Base-by-base conservation (phyloP, 2,888 invertebrate species). In the Drymonia ruficornis region DNA sequence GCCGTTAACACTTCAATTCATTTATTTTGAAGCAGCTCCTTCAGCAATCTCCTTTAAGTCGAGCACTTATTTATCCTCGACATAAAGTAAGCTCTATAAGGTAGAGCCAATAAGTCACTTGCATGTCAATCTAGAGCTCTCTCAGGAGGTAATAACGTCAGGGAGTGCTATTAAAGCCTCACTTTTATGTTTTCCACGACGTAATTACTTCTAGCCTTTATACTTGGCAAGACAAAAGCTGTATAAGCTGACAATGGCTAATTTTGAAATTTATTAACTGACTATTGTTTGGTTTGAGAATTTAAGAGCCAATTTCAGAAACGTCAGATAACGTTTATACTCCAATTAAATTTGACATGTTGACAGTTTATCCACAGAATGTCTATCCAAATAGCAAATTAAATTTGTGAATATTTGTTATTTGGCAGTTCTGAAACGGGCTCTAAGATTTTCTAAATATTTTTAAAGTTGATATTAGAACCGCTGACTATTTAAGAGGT, bases 161-260 rank as follows among this genome's bases (percentile, higher is more conserved):
- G 52, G 53, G 55, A 59, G 40, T 52, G 50, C 48, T 43, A 61
- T 59, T 48, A 60, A 71, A 58, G 60, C 49, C 38, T 43, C 56
- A 57, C 59, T 61, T 71, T 62, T 59, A 67, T 65, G 59, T 63
- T 50, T 52, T 56, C 53, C 19, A 23, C 18, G 40, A 62, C 55
- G 54, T 68, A 71, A 71, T 69, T 69, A 68, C 54, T 61, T 63
- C 49, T 63, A 57, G 56, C 53, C 55, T 65, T 55, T 56, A 51
- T 29, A 19, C 6, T 44, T 50, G 45, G 36, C 19, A 45, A 19
- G 51, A 8, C 16, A 18, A 4, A n/a, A n/a, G 7, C 16, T 40
- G 15, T 16, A 7, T n/a, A 7, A 16, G 16, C 8, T 42, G 42
- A 18, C 16, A 42, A 42, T 42, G 42, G n/a, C 0, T 36, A n/a